These are phyloP conservation scores for Zosterops lateralis DNA, from an alignment of 2,113 vertebrate species.

Conservation along the genomic window DNA sequence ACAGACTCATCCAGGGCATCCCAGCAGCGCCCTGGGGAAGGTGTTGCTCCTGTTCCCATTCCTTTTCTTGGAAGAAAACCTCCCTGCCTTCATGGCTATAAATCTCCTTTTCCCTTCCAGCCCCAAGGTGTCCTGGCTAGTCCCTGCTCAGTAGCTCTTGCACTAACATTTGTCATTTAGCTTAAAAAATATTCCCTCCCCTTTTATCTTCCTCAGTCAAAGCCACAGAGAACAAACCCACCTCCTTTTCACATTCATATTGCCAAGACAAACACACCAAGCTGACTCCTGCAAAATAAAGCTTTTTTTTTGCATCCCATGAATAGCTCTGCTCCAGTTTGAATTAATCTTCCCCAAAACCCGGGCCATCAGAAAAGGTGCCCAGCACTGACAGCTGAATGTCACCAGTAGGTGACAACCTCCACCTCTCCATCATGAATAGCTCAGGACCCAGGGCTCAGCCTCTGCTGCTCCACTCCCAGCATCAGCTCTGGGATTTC, in stretches of 20 bases:
- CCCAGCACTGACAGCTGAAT: not conserved
- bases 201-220: not conserved
- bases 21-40: not conserved
- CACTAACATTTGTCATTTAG: not conserved
- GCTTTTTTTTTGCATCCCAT: accelerated
- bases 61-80: not conserved
- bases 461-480: not conserved
- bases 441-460: not conserved
- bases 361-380: not conserved
- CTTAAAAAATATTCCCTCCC: not conserved
- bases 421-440: not conserved
- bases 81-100: not conserved
- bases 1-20: not conserved
- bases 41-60: not conserved
- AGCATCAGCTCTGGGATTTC: not conserved
- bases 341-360: not conserved
- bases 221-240: not conserved
- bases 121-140: not conserved
- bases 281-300: not conserved
- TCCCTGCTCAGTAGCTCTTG: not conserved
- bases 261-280: not conserved
- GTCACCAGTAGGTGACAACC: not conserved
- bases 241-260: not conserved
- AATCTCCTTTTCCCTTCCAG: not conserved
- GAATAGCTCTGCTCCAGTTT: not conserved